phyloP scores from a whole-genome alignment of 2,797 vertebrate species.

The Acrossocheilus fasciatus region DNA sequence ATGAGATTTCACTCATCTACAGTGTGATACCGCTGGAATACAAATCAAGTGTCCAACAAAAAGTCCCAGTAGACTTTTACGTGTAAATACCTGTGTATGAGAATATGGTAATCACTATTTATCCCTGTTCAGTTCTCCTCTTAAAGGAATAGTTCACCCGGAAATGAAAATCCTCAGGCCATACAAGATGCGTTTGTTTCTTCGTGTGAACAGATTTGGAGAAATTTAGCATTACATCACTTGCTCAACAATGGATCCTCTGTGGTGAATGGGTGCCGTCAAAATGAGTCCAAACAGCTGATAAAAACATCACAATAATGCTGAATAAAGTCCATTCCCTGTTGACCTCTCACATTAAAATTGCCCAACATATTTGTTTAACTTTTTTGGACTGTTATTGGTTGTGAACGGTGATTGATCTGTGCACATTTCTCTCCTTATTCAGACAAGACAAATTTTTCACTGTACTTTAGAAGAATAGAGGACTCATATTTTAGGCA shows the following conservation, averaged over 20 bases:
- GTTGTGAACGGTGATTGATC: not conserved
- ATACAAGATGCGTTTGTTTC: not conserved
- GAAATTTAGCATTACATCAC: not conserved
- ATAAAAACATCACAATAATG: not conserved
- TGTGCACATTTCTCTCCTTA: not conserved
- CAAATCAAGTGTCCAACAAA: not conserved
- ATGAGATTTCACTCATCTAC: not conserved
- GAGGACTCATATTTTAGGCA: not conserved
- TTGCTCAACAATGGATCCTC: not conserved
- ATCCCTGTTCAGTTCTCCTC: not conserved
- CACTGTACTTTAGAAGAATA: not conserved
- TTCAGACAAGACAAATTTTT: not conserved
- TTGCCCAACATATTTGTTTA: not conserved
- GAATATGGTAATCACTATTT: not conserved
- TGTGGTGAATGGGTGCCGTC: not conserved
- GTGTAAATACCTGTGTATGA: not conserved
- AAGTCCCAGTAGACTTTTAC: not conserved
- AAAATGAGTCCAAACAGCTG: not conserved
- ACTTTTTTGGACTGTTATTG: not conserved
- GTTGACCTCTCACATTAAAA: not conserved
- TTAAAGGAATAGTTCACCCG: too few relatives aligned
- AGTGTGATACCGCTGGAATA: not conserved
- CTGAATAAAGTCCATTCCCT: not conserved
- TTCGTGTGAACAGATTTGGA: too few relatives aligned
- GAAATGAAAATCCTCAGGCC: not conserved